Evolutionary conservation across 2,113 vertebrate genomes (phyloP).

Genomic region (Syngnathus floridae): DNA sequence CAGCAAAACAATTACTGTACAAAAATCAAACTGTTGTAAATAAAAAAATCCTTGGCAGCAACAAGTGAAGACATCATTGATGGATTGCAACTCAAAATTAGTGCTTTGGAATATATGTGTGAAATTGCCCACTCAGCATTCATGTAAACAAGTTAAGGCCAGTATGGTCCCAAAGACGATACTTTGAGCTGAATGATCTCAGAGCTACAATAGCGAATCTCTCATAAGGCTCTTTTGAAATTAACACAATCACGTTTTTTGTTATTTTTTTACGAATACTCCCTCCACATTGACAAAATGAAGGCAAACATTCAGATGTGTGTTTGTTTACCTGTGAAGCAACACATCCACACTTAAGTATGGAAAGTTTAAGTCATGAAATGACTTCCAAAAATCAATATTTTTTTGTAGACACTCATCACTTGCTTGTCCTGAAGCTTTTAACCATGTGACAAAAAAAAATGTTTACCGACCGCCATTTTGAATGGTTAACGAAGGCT

Average conservation of each 20-base stretch:
- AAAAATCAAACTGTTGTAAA: constrained; percentile 19
- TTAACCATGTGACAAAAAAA: background rate
- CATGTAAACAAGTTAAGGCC: constrained; percentile 71
- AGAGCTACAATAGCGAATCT: constrained; percentile 40
- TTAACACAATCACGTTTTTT: constrained; percentile 10
- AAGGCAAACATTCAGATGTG: constrained; percentile 17
- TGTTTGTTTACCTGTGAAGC: too few relatives aligned
- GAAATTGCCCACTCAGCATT: constrained; percentile 33
- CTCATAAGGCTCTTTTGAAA: constrained; percentile 40
- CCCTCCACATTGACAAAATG: background rate
- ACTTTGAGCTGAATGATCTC: constrained; percentile 18
- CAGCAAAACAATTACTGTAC: constrained; percentile 8
- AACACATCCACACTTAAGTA: background rate
- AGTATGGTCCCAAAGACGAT: constrained; percentile 41
- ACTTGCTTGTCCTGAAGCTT: background rate
- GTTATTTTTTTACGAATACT: constrained; percentile 3
- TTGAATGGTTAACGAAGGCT: too few relatives aligned
- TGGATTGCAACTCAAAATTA: constrained; percentile 13
- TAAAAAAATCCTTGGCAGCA: constrained; percentile 48
- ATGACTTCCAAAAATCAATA: background rate
- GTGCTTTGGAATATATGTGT: constrained; percentile 38
- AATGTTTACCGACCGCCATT: too few relatives aligned
- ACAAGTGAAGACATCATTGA: constrained; percentile 22
- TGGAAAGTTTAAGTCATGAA: background rate
- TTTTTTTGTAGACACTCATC: too few relatives aligned